Base-by-base conservation (phyloP, 2,888 invertebrate genomes). In the Heliconius charithonia region DNA sequence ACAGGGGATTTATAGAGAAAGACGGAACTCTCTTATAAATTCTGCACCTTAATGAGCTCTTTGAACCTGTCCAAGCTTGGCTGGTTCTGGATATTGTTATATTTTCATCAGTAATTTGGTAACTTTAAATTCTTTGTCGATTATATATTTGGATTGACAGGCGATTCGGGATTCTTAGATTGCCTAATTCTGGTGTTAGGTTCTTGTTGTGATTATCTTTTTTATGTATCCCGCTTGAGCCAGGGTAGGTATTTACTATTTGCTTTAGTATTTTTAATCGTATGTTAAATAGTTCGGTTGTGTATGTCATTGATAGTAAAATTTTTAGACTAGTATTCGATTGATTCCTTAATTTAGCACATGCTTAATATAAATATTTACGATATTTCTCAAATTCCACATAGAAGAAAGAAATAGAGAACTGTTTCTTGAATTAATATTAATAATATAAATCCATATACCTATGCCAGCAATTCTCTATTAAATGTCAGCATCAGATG, bases 1-100 rank as follows among this genome's bases (percentile, higher is more conserved):
- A 32, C 37, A 56, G 29, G 27, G 41, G 73, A 45, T 56, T 70
- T 27, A 70, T 71, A 71, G 67, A 25, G 67, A 75, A 79, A 77
- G 79, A 41, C 72, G 67, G 80, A 78, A 73, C 72, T 80, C 75
- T 29, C 69, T 80, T 78, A 76, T 73, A 75, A 78, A 67, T 73
- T 78, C 6, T 19, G 22, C 67, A 72, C 27, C 67, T 76, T 80
- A 77, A 81, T 77, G 80, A 75, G 79, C 76, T 78, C 76, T 29
- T 59, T 73, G 76, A 78, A 80, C 71, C 66, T 75, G 67, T 65
- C 63, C 32, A 71, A 29, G n/a, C 76, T 69, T 62, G 66, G 62
- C 63, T 69, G 7, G 66, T 6, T 41, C 25, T 41, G 12, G 13
- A 22, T 22, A 67, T 73, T 56, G 51, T 63, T 59, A 27, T 41